Percentiles rank a stretch among this genome's conserved stretches.
phyloP scores from a whole-genome alignment of 2,113 vertebrate species.

The Theristicus caerulescens region DNA sequence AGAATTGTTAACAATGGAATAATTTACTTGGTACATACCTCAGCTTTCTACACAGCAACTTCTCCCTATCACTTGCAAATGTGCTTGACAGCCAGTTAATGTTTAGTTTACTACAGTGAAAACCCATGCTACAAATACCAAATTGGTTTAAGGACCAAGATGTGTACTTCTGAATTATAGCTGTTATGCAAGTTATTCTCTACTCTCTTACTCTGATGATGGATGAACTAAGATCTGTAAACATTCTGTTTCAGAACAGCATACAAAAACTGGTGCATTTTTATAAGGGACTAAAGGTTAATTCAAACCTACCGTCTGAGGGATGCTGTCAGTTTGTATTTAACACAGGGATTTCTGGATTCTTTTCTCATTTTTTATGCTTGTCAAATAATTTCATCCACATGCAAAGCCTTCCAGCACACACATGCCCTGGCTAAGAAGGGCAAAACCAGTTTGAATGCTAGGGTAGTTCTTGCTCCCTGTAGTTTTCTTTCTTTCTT shows the following conservation, averaged over 20 bases:
- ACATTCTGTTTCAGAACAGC: not conserved
- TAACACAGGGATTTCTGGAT: not conserved
- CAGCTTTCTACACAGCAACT: not conserved
- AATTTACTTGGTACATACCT: not conserved
- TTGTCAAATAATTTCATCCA: conserved; percentile 35
- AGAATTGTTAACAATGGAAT: not conserved
- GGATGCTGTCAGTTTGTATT: conserved; percentile 36
- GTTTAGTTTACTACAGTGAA: not conserved
- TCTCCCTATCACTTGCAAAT: not conserved
- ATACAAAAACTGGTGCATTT: not conserved
- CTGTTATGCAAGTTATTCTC: not conserved
- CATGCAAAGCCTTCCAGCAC: not conserved
- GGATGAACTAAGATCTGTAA: not conserved
- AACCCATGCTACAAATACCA: not conserved
- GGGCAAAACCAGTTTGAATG: not conserved
- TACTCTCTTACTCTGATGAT: not conserved
- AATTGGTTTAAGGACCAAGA: not conserved
- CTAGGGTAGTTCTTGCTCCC: not conserved
- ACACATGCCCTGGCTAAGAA: not conserved
- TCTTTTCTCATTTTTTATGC: not conserved
- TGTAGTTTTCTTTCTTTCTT: not conserved
- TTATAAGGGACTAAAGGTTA: conserved; percentile 16
- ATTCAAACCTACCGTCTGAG: conserved; percentile 3
- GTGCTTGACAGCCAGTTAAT: not conserved
- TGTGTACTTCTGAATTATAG: not conserved